Evolutionary conservation across 1,140 invertebrate species (phyloP).

Genomic region (Drosophila leontia): DNA sequence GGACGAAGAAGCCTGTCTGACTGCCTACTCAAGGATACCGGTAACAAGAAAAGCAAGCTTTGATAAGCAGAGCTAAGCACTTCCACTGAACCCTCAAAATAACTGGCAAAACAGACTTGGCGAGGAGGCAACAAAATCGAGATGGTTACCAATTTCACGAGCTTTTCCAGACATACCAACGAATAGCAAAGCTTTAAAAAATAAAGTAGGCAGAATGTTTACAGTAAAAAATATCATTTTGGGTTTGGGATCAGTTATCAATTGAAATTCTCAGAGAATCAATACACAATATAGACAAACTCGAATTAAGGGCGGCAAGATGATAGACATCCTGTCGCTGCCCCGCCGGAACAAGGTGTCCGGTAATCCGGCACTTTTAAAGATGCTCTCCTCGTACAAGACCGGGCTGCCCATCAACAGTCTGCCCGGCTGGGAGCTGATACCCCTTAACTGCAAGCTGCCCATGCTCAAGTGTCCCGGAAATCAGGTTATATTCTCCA

Average conservation of each 20-base stretch:
- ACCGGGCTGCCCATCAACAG: slow-evolving; percentile 79
- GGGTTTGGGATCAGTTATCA: not conserved
- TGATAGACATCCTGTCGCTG: slow-evolving; percentile 77
- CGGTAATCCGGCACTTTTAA: slow-evolving; percentile 37
- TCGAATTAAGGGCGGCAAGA: slow-evolving; percentile 22
- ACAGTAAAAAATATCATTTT: not conserved
- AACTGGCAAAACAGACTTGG: slow-evolving; percentile 22
- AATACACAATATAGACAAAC: not conserved
- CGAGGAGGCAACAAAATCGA: slow-evolving; percentile 25
- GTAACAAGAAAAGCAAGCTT: slow-evolving; percentile 68
- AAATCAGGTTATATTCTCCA: slow-evolving; percentile 82
- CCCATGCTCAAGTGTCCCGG: slow-evolving; percentile 82
- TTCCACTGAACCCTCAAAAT: slow-evolving; percentile 35
- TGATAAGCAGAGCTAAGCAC: slow-evolving; percentile 60
- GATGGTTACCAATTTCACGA: slow-evolving; percentile 17
- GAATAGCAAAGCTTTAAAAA: not conserved
- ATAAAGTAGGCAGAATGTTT: slow-evolving; percentile 22
- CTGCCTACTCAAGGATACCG: slow-evolving; percentile 5
- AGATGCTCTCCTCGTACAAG: slow-evolving; percentile 43
- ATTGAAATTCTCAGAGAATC: not conserved
- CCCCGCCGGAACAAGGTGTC: slow-evolving; percentile 68
- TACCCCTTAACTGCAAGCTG: slow-evolving; percentile 76
- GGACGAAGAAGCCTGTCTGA: slow-evolving; percentile 1
- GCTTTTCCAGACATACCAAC: slow-evolving; percentile 2
- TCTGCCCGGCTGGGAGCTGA: slow-evolving; percentile 79